Evolutionary conservation across 2,113 vertebrate species (phyloP), one percentile per base, ranked within the genome.

Genomic region (Chrysochloris asiatica): DNA sequence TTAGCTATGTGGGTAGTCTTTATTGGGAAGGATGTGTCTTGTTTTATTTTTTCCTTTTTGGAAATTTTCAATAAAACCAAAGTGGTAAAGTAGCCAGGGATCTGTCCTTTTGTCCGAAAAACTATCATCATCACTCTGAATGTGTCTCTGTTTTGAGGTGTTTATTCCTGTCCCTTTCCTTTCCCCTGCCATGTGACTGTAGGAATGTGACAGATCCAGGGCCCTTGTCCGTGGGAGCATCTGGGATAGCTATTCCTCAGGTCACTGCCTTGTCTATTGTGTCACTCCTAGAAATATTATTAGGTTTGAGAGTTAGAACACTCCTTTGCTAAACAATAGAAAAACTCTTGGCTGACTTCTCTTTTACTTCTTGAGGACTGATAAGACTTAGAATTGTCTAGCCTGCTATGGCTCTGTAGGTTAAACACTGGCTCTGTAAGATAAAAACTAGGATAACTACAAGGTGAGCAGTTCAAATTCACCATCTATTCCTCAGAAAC

Each of bases 61-160:
- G 47, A 86, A 63, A 0, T 52, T 93, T 83, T 92, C 92, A 90
- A 82, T 88, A 81, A 93, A 94, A 83, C 21, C 41, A 52, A 26
- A 95, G 52, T 67, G 71, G 86, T 69, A 43, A 86, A 43, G 33
- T 86, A 65, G 7, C 8, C 24, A 86, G 67, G 22, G 10, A 6
- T 83, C 33, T 41, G 88, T 47, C 21, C 26, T 56, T 86, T 81
- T 30, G 28, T 93, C 63, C 86, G 43, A 87, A 82, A 86, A 28
- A 8, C 56, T 96, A 90, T 96, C n/a, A 86, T 95, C 90, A 92
- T 61, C 6, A 50, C 45, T 65, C 1, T 1, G 5, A 47, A 47
- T 84, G 67, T 82, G 33, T 11, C 22, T 76, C 12, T 45, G 8
- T 61, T 43, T 33, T 54, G 6, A 54, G 4, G 9, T 59, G n/a